Evolutionary conservation across 1,140 invertebrate species (phyloP).

Genomic region (Telenomus remus): DNA sequence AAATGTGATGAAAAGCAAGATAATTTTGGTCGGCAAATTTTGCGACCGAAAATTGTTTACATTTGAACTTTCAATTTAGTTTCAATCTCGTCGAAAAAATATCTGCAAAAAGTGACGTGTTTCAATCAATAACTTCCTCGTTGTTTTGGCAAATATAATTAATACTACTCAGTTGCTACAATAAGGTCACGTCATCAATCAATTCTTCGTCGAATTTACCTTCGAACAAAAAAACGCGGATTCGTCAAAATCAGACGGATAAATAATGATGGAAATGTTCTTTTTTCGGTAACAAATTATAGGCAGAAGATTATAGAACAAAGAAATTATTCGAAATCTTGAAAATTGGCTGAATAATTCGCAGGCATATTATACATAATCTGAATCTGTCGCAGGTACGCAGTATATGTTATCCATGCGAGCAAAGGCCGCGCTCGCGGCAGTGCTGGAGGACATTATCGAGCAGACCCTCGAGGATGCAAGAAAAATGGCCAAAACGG

Average conservation of each 20-base stretch:
- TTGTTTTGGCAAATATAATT: too few species aligned
- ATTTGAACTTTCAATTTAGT: too few species aligned
- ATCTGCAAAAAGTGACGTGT: too few species aligned
- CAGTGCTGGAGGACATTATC: conserved; percentile 67
- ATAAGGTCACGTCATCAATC: too few species aligned
- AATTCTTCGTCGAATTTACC: too few species aligned
- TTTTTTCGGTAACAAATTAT: too few species aligned
- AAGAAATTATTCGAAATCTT: conserved; percentile 21
- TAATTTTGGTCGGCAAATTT: too few species aligned
- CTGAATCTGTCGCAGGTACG: conserved; percentile 54
- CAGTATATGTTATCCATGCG: conserved; percentile 60
- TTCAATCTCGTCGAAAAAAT: too few species aligned
- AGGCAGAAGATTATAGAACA: not conserved
- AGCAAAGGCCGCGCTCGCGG: conserved; percentile 61
- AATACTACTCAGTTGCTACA: too few species aligned
- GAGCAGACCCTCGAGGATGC: conserved; percentile 66
- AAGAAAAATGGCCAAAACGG: conserved; percentile 61
- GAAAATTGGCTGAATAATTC: conserved; percentile 39
- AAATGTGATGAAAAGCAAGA: too few species aligned
- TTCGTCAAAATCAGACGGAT: not conserved
- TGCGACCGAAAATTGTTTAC: too few species aligned
- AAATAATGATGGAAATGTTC: conserved; percentile 6
- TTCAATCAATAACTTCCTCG: too few species aligned
- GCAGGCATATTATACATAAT: conserved; percentile 38
- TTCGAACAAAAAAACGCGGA: not conserved